Conservation (phyloP, 1,140 invertebrate genomes). For the Ruditapes philippinarum region DNA sequence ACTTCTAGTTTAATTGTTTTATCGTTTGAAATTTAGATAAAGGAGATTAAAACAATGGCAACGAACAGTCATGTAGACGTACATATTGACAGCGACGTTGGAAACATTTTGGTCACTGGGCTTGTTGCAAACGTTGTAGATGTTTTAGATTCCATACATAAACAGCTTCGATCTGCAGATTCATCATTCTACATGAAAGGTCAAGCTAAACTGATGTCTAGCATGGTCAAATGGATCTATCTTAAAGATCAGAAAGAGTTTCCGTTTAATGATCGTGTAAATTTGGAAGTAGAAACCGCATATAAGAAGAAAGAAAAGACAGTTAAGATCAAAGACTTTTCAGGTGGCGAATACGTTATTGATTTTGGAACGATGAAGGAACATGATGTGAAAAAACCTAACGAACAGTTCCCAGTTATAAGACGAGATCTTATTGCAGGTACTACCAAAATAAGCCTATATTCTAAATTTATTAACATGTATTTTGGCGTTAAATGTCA, state of each 20-base stretch:
- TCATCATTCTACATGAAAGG: constrained; percentile 4
- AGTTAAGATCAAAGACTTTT: neutral
- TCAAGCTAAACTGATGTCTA: constrained; percentile 29
- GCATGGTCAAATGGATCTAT: constrained; percentile 46
- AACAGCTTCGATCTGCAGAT: neutral
- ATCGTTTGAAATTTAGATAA: neutral
- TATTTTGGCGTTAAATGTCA: too few relatives aligned
- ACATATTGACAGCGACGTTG: neutral
- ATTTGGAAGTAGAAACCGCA: constrained; percentile 31
- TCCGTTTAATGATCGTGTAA: neutral
- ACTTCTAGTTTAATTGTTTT: neutral
- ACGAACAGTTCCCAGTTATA: constrained; percentile 9
- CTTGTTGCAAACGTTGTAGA: neutral
- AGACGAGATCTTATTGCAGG: constrained; percentile 47
- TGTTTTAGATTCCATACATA: neutral
- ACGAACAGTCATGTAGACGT: constrained; percentile 29
- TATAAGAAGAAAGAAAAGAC: constrained; percentile 22
- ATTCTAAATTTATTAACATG: too few relatives aligned
- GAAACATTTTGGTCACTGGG: constrained; percentile 11
- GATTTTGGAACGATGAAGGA: constrained; percentile 54
- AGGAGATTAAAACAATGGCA: constrained; percentile 4
- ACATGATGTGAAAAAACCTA: constrained; percentile 10
- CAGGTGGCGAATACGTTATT: constrained; percentile 27
- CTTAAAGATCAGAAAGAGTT: constrained; percentile 31
- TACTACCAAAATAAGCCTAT: too few relatives aligned